phyloP scores from a whole-genome alignment of 2,113 vertebrate genomes.

The Fulica atra region DNA sequence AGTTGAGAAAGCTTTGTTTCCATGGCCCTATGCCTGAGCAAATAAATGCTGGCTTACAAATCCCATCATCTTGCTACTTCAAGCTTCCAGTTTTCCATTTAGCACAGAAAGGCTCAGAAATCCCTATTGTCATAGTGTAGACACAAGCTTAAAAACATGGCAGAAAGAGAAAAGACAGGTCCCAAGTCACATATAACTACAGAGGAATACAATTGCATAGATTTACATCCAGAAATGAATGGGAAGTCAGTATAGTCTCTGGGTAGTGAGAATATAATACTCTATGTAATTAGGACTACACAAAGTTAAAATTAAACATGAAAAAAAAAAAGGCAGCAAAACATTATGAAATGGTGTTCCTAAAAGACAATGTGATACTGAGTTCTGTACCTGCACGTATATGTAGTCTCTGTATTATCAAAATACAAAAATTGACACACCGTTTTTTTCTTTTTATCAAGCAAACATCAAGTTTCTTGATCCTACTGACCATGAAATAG shows the following conservation, averaged over 20 bases:
- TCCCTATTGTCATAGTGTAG: neutral
- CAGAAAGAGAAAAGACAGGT: neutral
- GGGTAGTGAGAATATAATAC: neutral
- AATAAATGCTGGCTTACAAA: neutral
- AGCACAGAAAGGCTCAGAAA: neutral
- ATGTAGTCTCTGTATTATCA: neutral
- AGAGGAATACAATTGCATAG: neutral
- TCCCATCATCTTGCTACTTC: neutral
- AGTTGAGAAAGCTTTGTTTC: neutral
- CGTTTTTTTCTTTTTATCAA: neutral
- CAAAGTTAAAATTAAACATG: neutral
- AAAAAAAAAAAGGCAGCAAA: neutral
- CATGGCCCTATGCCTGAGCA: neutral
- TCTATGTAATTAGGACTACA: neutral
- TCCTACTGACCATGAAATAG: neutral
- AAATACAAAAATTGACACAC: neutral
- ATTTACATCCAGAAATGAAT: neutral
- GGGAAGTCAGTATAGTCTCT: neutral
- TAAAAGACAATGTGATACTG: neutral
- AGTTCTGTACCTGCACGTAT: neutral
- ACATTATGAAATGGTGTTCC: neutral
- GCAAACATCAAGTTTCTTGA: neutral
- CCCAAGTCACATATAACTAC: neutral
- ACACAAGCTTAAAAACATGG: neutral
- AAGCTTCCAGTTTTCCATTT: neutral